These are phyloP conservation scores for Rachycentron canadum DNA, from an alignment of 2,797 vertebrate genomes.

Conservation along the genomic window DNA sequence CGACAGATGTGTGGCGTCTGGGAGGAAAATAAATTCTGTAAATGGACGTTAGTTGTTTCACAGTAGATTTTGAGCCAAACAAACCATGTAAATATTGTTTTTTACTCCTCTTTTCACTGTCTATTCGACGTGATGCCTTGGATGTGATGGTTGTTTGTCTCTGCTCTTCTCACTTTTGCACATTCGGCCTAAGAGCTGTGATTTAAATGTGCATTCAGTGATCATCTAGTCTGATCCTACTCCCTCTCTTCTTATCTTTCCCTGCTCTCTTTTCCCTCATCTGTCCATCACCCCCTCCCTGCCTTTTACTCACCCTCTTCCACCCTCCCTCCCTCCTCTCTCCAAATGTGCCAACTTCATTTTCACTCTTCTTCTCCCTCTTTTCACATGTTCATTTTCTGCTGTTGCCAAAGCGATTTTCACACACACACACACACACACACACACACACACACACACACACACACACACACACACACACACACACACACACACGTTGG, in stretches of 20 bases:
- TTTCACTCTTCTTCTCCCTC: constrained; percentile 16
- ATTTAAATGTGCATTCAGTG: neutral
- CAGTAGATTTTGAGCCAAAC: too few relatives aligned
- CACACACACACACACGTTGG: too few relatives aligned
- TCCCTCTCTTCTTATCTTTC: too few relatives aligned
- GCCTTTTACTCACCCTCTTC: neutral
- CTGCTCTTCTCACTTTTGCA: neutral
- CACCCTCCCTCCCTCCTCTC: neutral
- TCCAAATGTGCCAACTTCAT: neutral
- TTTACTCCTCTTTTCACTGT: too few relatives aligned
- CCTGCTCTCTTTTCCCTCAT: neutral
- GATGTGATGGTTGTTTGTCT: too few relatives aligned
- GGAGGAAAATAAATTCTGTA: too few relatives aligned
- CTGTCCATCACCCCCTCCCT: neutral
- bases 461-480: constrained; percentile 5
- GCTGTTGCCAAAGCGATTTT: neutral
- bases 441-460: too few relatives aligned
- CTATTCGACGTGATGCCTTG: neutral
- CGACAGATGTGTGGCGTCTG: too few relatives aligned
- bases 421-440: too few relatives aligned
- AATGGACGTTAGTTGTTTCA: neutral
- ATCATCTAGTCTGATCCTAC: too few relatives aligned
- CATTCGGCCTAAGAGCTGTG: neutral
- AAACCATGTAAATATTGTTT: too few relatives aligned
- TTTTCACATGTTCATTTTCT: neutral